Evolutionary conservation across 2,888 invertebrate genomes (phyloP).

Genomic region (Prionchulus punctatus): DNA sequence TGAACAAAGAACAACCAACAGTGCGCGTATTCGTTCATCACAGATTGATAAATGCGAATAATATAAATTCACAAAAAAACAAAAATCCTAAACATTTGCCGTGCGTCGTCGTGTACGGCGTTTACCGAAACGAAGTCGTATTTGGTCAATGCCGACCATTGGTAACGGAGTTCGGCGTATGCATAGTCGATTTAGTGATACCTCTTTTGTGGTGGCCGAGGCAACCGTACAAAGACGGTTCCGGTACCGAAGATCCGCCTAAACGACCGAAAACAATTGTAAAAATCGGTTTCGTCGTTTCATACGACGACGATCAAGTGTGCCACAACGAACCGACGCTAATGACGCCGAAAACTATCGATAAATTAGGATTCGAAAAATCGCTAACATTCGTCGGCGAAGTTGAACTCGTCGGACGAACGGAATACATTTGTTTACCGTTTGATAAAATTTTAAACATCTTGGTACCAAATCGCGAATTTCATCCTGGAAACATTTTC

Average conservation of each 20-base stretch:
- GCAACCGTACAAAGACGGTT: background rate
- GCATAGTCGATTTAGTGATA: background rate
- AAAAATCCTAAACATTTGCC: background rate
- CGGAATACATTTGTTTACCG: background rate
- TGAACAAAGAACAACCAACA: background rate
- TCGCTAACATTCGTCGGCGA: background rate
- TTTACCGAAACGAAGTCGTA: background rate
- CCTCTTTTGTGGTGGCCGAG: background rate
- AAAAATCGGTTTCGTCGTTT: background rate
- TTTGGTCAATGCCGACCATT: background rate
- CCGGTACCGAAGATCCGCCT: background rate
- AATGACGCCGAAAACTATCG: too few species aligned
- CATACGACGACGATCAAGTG: background rate
- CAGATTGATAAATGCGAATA: too few species aligned
- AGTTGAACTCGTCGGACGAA: background rate
- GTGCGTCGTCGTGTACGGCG: background rate
- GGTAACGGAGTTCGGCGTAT: background rate
- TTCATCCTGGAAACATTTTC: background rate
- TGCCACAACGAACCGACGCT: too few species aligned
- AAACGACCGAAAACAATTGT: slow-evolving; percentile 1
- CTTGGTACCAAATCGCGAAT: background rate
- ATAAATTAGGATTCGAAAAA: background rate
- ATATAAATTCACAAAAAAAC: too few species aligned
- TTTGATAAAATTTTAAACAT: background rate
- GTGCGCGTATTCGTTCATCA: background rate